These are phyloP conservation scores for Himalopsyche kuldschensis DNA, from an alignment of 2,888 invertebrate genomes.

Conservation along the genomic window DNA sequence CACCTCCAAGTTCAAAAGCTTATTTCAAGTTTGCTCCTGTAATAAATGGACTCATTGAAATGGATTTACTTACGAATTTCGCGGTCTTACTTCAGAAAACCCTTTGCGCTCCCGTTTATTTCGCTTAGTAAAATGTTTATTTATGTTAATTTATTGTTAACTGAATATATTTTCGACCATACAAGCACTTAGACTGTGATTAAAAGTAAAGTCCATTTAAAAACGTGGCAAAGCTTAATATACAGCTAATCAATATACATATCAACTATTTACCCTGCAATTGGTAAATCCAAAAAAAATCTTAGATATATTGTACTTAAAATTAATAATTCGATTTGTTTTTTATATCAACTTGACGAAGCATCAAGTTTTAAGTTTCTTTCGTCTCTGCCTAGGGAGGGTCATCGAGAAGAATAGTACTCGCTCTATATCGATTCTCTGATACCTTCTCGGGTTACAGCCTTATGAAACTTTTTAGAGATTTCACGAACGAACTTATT, in stretches of 20 bases:
- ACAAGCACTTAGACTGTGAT: not conserved
- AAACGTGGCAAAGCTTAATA: not conserved
- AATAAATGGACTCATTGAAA: conserved; percentile 9
- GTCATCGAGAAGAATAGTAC: too few species aligned
- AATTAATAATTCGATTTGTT: too few species aligned
- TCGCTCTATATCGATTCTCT: too few species aligned
- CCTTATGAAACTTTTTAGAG: too few species aligned
- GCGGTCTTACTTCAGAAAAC: conserved; percentile 2
- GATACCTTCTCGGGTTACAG: too few species aligned
- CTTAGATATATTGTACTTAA: too few species aligned
- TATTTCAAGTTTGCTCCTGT: not conserved
- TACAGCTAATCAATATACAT: not conserved
- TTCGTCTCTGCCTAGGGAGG: too few species aligned
- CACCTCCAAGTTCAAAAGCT: not conserved
- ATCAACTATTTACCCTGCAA: too few species aligned
- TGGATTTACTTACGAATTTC: conserved; percentile 1
- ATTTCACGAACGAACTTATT: not conserved
- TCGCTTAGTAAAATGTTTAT: not conserved
- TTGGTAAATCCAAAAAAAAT: too few species aligned
- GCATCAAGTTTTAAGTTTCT: too few species aligned
- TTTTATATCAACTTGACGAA: too few species aligned
- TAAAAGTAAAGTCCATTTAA: not conserved
- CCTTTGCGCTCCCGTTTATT: not conserved
- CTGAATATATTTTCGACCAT: not conserved
- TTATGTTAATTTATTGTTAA: not conserved